Evolutionary conservation across 2,797 vertebrate genomes (phyloP).

Genomic region (Acanthopagrus latus): DNA sequence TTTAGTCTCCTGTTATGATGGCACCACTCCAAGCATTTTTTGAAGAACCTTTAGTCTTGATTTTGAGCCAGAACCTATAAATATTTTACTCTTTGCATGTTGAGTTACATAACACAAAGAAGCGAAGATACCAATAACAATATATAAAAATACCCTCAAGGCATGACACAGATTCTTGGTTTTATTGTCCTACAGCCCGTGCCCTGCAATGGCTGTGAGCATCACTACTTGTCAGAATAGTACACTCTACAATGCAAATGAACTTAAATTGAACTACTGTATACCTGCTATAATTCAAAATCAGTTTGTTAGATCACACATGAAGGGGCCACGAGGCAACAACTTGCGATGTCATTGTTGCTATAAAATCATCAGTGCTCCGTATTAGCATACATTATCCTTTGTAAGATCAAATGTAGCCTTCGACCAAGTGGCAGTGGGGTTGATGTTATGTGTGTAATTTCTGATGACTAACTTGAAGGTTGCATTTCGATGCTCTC

Average conservation of each 20-base stretch:
- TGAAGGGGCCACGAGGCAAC: not conserved
- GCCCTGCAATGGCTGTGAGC: not conserved
- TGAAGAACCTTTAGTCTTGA: not conserved
- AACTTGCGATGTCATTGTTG: conserved; percentile 3
- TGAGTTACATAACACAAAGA: conserved; percentile 3
- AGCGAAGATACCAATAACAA: not conserved
- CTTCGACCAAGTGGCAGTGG: too few species aligned
- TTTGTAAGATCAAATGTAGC: not conserved
- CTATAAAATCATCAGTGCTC: conserved; percentile 7
- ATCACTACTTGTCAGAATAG: not conserved
- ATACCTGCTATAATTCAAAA: not conserved
- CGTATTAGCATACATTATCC: not conserved
- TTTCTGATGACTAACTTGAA: conserved; percentile 35
- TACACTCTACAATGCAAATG: not conserved
- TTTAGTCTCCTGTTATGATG: not conserved
- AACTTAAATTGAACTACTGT: not conserved
- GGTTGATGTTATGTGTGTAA: not conserved
- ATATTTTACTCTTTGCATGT: not conserved
- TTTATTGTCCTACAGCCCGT: not conserved
- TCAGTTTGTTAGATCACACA: not conserved
- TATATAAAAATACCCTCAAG: not conserved
- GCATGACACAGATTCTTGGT: not conserved
- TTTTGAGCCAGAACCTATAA: not conserved
- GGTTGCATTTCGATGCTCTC: conserved; percentile 8
- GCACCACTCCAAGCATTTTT: not conserved